Percentiles rank a stretch among this genome's conserved stretches.
phyloP scores from a whole-genome alignment of 2,797 vertebrate species.

The Amblyopsis hoosieri region DNA sequence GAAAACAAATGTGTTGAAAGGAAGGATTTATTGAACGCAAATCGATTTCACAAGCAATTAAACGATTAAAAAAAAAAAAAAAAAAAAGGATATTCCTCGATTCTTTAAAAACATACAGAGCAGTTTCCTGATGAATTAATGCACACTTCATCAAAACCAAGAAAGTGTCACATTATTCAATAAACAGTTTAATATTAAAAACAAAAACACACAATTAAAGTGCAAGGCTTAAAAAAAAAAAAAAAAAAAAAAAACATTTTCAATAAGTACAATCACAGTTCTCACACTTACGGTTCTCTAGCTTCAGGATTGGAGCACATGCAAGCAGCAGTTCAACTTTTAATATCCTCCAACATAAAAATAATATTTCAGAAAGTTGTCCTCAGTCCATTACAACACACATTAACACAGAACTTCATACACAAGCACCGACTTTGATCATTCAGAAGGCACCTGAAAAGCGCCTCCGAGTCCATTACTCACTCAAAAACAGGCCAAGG shows the following conservation, averaged over 20 bases:
- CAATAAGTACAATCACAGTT: conserved; percentile 1
- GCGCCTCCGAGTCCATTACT: conserved; percentile 12
- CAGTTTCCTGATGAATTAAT: too few relatives aligned
- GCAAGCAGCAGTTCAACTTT: background rate
- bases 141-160: too few relatives aligned
- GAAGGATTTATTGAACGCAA: too few relatives aligned
- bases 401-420: too few relatives aligned
- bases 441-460: conserved; percentile 49
- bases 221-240: conserved; percentile 7
- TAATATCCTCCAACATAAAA: conserved; percentile 29
- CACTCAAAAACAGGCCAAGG: conserved; percentile 29
- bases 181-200: conserved; percentile 9
- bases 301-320: conserved; percentile 1
- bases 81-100: too few relatives aligned
- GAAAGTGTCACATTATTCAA: too few relatives aligned
- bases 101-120: too few relatives aligned
- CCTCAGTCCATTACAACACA: conserved; percentile 3
- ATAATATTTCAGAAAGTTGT: conserved; percentile 19
- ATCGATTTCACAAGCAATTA: too few relatives aligned
- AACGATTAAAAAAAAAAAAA: too few relatives aligned
- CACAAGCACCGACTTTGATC: conserved; percentile 15
- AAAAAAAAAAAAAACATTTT: background rate
- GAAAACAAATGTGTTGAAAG: too few relatives aligned
- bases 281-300: background rate
- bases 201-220: conserved; percentile 15